phyloP scores from a whole-genome alignment of 2,113 vertebrate genomes.

The Mastomys coucha region DNA sequence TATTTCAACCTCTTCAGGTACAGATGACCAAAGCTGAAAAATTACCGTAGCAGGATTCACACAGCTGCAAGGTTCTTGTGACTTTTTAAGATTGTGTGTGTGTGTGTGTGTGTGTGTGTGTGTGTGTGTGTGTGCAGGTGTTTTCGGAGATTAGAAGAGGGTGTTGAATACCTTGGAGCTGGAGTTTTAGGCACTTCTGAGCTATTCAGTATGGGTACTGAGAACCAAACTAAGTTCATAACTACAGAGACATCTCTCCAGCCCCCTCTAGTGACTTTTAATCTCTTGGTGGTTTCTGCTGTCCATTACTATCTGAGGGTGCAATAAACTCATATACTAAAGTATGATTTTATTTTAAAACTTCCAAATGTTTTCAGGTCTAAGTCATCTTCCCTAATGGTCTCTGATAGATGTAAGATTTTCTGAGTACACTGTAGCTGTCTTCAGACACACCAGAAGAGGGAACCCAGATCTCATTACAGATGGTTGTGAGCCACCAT shows the following conservation, averaged over 20 bases:
- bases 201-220: neutral
- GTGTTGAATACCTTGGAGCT: neutral
- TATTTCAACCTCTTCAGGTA: neutral
- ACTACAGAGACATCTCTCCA: neutral
- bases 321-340: neutral
- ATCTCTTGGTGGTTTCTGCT: neutral
- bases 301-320: too few relatives aligned
- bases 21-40: slow-evolving; percentile 6
- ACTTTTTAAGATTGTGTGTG: neutral
- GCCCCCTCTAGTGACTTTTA: neutral
- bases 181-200: neutral
- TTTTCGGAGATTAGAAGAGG: neutral
- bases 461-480: too few relatives aligned
- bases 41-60: neutral
- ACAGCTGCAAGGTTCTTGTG: neutral
- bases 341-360: neutral
- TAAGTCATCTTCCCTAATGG: neutral
- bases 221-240: neutral
- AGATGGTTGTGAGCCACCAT: too few relatives aligned
- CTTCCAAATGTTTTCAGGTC: neutral
- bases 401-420: neutral
- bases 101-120: neutral
- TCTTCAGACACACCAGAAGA: too few relatives aligned
- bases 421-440: neutral
- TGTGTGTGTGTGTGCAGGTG: neutral